These are phyloP conservation scores for Etheostoma nigrum DNA, from an alignment of 2,797 vertebrate genomes.

Conservation along the genomic window DNA sequence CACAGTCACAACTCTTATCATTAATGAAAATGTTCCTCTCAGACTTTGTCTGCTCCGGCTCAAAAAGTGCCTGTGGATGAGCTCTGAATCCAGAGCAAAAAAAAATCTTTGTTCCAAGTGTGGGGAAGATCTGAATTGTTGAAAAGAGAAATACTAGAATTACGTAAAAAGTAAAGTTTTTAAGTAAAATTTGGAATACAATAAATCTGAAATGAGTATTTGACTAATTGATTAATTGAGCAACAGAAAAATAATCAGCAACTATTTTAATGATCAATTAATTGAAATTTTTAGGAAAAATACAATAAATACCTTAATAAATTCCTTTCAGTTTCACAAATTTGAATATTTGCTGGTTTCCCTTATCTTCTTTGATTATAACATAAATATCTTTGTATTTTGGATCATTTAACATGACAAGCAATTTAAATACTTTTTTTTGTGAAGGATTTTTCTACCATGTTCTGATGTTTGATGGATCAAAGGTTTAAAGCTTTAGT, in stretches of 20 bases:
- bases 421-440: neutral
- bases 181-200: neutral
- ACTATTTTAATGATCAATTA: too few relatives aligned
- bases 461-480: too few relatives aligned
- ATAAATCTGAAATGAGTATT: neutral
- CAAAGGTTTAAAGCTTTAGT: too few relatives aligned
- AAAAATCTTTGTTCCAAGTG: conserved; percentile 13
- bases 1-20: conserved; percentile 56
- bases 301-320: neutral
- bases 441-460: too few relatives aligned
- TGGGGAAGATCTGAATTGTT: conserved; percentile 36
- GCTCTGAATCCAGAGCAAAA: conserved; percentile 45
- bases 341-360: neutral
- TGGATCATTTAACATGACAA: neutral
- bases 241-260: too few relatives aligned
- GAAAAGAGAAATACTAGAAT: too few relatives aligned
- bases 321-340: neutral
- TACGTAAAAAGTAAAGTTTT: too few relatives aligned
- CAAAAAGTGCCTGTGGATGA: conserved; percentile 39
- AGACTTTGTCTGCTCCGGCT: conserved; percentile 43
- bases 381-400: neutral
- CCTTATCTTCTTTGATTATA: neutral
- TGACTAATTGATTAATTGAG: neutral
- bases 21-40: conserved; percentile 62
- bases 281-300: neutral